These are phyloP conservation scores for Macaria notata DNA, from an alignment of 2,888 invertebrate species.

Conservation along the genomic window DNA sequence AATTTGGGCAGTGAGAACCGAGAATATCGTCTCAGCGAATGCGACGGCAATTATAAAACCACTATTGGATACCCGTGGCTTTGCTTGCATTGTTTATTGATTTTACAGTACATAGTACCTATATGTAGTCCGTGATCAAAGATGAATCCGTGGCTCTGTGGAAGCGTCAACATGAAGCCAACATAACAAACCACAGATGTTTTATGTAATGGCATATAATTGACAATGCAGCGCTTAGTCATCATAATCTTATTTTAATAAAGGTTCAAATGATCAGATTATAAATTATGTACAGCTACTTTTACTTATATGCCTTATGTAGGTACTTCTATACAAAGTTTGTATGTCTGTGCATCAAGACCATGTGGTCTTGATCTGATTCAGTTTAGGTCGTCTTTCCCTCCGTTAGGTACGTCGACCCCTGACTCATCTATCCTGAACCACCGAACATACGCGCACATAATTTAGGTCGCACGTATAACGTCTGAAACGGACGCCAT, in stretches of 20 bases:
- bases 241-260: not conserved
- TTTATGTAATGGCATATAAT: too few relatives aligned
- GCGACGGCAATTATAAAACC: too few relatives aligned
- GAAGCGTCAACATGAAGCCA: too few relatives aligned
- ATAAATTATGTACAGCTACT: not conserved
- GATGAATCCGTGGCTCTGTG: too few relatives aligned
- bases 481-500: conserved; percentile 22
- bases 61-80: too few relatives aligned
- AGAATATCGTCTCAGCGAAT: too few relatives aligned
- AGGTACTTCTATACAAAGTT: not conserved
- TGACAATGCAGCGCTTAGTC: too few relatives aligned
- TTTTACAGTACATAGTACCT: too few relatives aligned
- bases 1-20: too few relatives aligned
- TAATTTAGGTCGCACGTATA: conserved; percentile 62
- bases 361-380: not conserved
- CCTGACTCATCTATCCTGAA: conserved; percentile 50
- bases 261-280: conserved; percentile 3
- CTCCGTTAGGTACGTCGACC: conserved; percentile 48
- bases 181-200: too few relatives aligned
- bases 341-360: not conserved
- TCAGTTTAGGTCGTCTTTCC: not conserved
- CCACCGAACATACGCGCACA: conserved; percentile 23
- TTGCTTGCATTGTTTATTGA: too few relatives aligned
- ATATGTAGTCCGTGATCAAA: too few relatives aligned
- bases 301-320: not conserved